Conservation (phyloP, 1,140 invertebrate species). For the Solenopsis invicta region DNA sequence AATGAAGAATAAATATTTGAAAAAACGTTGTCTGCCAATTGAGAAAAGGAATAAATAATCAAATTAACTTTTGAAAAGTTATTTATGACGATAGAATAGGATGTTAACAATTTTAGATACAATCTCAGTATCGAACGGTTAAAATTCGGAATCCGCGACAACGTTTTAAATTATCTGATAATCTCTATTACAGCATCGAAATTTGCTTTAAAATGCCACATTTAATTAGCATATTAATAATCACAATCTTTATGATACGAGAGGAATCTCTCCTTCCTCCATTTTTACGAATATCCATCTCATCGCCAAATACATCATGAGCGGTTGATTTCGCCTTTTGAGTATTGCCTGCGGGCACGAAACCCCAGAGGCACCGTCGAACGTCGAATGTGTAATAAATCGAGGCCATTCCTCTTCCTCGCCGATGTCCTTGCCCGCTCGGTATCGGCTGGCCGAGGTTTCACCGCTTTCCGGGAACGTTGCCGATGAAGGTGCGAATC, state of each 20-base stretch:
- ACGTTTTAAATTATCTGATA: not conserved
- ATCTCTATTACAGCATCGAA: not conserved
- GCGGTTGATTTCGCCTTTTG: slow-evolving; percentile 18
- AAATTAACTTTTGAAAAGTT: too few species aligned
- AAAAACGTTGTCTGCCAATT: too few species aligned
- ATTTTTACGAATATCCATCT: slow-evolving; percentile 39
- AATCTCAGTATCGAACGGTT: not conserved
- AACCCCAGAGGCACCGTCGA: not conserved
- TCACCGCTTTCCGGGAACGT: slow-evolving; percentile 61
- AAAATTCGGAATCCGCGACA: not conserved
- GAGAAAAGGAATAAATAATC: too few species aligned
- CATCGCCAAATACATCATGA: not conserved
- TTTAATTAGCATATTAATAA: slow-evolving; percentile 49
- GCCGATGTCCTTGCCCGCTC: slow-evolving; percentile 25
- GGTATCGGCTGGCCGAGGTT: slow-evolving; percentile 26
- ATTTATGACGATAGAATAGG: too few species aligned
- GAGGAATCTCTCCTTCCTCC: slow-evolving; percentile 21
- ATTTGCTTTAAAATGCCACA: not conserved
- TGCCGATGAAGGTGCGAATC: slow-evolving; percentile 60
- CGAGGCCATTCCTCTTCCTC: slow-evolving; percentile 45
- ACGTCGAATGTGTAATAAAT: slow-evolving; percentile 44
- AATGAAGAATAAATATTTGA: too few species aligned
- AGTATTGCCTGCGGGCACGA: not conserved
- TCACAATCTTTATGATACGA: not conserved
- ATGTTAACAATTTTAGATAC: not conserved